Evolutionary conservation across 2,797 vertebrate species (phyloP).

Genomic region (Squalus acanthias): DNA sequence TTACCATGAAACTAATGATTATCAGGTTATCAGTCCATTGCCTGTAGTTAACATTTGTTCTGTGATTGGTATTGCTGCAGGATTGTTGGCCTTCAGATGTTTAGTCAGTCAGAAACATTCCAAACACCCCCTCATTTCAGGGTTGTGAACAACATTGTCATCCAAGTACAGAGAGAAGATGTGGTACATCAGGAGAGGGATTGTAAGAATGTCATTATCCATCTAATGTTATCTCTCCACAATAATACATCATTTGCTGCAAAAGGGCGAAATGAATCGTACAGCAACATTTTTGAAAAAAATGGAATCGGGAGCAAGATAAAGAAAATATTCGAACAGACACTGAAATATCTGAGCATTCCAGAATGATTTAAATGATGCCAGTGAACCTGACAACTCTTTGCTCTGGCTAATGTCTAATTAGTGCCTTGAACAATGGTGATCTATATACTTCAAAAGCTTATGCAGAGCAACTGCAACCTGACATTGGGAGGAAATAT

Average conservation of each 20-base stretch:
- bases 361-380: neutral
- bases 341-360: neutral
- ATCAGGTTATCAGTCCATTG: neutral
- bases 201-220: neutral
- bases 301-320: neutral
- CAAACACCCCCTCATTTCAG: neutral
- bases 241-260: neutral
- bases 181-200: neutral
- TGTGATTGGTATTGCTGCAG: neutral
- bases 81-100: neutral
- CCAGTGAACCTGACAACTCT: neutral
- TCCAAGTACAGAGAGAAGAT: neutral
- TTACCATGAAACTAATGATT: neutral
- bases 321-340: neutral
- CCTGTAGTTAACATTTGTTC: conserved; percentile 3
- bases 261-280: neutral
- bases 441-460: neutral
- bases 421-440: neutral
- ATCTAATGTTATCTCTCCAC: neutral
- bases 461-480: too few species aligned
- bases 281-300: neutral
- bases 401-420: neutral
- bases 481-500: neutral
- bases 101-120: neutral
- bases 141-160: neutral